A percentile compares a stretch with the other conserved stretches of the same genome.
Conservation (phyloP, 2,888 invertebrate species). For the Leptopilina drosophilae region DNA sequence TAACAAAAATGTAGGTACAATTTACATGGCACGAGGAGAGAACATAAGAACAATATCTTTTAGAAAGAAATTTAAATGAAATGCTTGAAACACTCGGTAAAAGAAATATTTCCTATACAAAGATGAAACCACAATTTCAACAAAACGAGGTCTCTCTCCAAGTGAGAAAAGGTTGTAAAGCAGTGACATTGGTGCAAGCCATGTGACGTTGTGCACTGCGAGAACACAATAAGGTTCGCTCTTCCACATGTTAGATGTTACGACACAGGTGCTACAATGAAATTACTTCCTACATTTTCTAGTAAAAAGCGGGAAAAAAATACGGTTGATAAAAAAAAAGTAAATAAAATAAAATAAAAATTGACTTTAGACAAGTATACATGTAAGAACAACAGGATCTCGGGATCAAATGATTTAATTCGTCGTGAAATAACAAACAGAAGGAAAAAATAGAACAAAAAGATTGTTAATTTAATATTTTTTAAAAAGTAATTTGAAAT, state of each 20-base stretch:
- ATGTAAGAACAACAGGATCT: too few relatives aligned
- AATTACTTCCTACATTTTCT: conserved; percentile 33
- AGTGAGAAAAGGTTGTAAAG: conserved; percentile 23
- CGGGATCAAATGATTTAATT: too few relatives aligned
- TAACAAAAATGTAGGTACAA: too few relatives aligned
- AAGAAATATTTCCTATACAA: conserved; percentile 20
- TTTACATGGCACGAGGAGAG: too few relatives aligned
- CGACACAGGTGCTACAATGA: conserved; percentile 37
- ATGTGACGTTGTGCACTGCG: conserved; percentile 24
- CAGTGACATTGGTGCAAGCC: conserved; percentile 34
- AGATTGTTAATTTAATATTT: too few relatives aligned
- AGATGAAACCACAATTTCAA: conserved; percentile 25
- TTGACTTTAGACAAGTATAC: too few relatives aligned
- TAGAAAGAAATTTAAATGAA: conserved; percentile 21
- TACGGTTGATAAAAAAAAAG: conserved; percentile 20
- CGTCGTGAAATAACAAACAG: too few relatives aligned
- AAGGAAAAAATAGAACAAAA: too few relatives aligned
- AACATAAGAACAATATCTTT: too few relatives aligned
- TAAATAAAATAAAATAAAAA: neutral
- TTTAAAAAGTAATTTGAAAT: too few relatives aligned
- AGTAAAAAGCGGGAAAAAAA: conserved; percentile 21
- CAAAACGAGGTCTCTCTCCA: conserved; percentile 12
- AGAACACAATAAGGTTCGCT: conserved; percentile 35
- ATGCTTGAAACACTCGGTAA: conserved; percentile 8
- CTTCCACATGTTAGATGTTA: conserved; percentile 34